Conservation (phyloP, 2,113 vertebrate genomes). For the Ploceus nigricollis region DNA sequence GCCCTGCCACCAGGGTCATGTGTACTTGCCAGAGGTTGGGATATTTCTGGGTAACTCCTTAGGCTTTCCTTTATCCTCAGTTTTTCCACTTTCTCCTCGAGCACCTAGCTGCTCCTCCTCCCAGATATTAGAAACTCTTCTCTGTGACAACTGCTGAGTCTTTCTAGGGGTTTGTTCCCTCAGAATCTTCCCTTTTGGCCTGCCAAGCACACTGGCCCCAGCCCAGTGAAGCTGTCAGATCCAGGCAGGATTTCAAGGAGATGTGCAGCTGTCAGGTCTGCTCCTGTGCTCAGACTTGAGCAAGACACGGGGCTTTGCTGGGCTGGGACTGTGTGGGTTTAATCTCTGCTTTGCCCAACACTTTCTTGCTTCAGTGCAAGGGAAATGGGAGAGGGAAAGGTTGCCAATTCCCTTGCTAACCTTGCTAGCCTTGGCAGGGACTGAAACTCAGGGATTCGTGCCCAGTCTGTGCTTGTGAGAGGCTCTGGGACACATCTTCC, state of each 20-base stretch:
- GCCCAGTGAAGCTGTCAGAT: neutral
- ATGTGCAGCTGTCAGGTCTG: neutral
- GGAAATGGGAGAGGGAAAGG: neutral
- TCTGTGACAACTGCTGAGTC: neutral
- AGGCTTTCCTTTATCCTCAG: neutral
- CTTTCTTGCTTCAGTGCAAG: neutral
- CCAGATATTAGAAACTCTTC: neutral
- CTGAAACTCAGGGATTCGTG: neutral
- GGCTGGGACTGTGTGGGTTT: neutral
- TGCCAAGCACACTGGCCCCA: neutral
- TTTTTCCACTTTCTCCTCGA: neutral
- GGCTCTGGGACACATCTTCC: neutral
- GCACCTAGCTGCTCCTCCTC: neutral
- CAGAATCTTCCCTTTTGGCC: neutral
- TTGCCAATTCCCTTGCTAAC: neutral
- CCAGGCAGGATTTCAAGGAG: neutral
- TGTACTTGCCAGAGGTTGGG: neutral
- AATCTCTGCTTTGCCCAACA: neutral
- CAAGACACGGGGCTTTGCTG: neutral
- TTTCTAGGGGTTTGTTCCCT: neutral
- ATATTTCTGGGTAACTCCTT: neutral
- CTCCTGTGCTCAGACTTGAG: neutral
- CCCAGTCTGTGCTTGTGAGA: neutral
- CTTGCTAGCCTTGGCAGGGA: neutral
- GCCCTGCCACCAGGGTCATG: neutral